A percentile compares a stretch with the other conserved stretches of the same genome.
phyloP scores from a whole-genome alignment of 2,113 vertebrate genomes.

The Tragelaphus scriptus region DNA sequence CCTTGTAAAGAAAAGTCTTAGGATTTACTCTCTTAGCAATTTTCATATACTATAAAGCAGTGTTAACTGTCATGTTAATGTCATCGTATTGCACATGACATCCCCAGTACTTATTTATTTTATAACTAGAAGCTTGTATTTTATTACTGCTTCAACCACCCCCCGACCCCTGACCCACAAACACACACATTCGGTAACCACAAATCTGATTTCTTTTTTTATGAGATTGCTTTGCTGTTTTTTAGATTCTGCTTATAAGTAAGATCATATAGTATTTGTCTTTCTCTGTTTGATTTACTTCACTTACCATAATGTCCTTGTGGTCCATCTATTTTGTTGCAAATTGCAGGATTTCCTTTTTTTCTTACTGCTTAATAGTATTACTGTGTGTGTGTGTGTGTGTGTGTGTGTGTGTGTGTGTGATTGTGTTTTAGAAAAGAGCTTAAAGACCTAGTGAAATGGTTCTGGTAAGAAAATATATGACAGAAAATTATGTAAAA shows the following conservation, averaged over 20 bases:
- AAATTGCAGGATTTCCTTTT: not conserved
- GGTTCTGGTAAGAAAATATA: not conserved
- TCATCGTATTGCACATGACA: not conserved
- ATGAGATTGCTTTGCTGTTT: not conserved
- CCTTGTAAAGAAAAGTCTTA: not conserved
- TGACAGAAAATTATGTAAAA: not conserved
- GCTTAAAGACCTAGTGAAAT: not conserved
- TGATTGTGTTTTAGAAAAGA: not conserved
- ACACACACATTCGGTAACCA: not conserved
- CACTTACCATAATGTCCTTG: not conserved
- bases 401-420: not conserved
- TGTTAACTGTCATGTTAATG: not conserved
- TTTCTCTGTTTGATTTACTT: not conserved
- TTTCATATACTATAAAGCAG: not conserved
- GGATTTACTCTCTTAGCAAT: not conserved
- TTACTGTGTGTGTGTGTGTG: not conserved
- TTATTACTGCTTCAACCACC: not conserved
- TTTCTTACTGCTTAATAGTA: not conserved
- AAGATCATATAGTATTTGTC: not conserved
- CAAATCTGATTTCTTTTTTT: not conserved
- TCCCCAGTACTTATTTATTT: not conserved
- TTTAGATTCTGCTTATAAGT: not conserved
- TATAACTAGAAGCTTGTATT: not conserved
- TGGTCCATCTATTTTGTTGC: not conserved
- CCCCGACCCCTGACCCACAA: no score